phyloP scores from a whole-genome alignment of 2,113 vertebrate genomes.

The Buteo buteo region DNA sequence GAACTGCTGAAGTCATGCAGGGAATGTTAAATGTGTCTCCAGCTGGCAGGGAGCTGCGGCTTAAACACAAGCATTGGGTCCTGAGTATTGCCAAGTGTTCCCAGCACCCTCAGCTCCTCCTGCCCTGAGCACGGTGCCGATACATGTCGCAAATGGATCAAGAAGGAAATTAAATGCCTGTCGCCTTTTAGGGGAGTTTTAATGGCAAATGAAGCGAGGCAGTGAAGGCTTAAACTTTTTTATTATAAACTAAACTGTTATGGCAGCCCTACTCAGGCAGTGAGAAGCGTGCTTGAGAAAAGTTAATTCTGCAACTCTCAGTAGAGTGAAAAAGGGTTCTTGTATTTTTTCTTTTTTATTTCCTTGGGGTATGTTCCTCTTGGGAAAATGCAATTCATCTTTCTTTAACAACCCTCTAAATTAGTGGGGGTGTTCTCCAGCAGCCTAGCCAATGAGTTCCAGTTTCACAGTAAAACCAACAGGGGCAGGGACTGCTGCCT shows the following conservation, averaged over 20 bases:
- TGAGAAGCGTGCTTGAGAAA: not conserved
- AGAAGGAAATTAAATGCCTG: slow-evolving; percentile 22
- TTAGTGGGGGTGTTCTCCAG: not conserved
- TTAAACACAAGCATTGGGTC: not conserved
- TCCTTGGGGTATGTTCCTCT: not conserved
- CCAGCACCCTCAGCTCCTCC: not conserved
- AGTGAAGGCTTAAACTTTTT: not conserved
- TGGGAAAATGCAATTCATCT: not conserved
- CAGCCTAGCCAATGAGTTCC: not conserved
- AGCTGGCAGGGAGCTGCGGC: slow-evolving; percentile 51
- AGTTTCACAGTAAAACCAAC: not conserved
- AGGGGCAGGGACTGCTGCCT: not conserved
- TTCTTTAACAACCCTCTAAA: not conserved
- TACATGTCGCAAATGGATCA: not conserved
- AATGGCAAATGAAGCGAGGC: not conserved
- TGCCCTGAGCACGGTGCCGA: not conserved
- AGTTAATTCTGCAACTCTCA: not conserved
- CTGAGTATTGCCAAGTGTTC: not conserved
- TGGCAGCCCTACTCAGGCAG: not conserved
- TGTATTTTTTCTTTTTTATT: not conserved
- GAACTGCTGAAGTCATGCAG: slow-evolving; percentile 63
- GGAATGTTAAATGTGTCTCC: slow-evolving; percentile 69
- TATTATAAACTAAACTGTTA: not conserved
- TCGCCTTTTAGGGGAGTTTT: not conserved
- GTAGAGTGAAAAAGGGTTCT: not conserved